Evolutionary conservation across 92 coral and sea anemone species (phyloP).

Genomic region (Porites cylindrica): DNA sequence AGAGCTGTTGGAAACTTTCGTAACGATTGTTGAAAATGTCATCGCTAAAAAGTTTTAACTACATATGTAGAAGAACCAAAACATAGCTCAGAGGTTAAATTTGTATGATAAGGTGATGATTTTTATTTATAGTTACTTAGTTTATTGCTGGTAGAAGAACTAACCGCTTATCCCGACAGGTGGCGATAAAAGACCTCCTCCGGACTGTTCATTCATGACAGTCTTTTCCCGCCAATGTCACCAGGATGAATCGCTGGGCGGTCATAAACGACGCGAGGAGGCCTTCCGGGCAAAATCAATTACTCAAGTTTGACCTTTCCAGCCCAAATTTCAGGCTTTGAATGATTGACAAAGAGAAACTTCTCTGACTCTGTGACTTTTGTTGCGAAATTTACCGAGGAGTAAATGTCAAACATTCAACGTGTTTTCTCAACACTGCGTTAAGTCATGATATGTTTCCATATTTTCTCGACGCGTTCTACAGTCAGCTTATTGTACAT

Average conservation of each 20-base stretch:
- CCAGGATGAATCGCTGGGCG: not conserved
- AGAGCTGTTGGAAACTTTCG: too few relatives aligned
- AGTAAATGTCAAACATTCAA: not conserved
- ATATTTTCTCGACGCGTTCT: too few relatives aligned
- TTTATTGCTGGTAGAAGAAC: not conserved
- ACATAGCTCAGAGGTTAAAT: not conserved
- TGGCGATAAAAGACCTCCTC: constrained; percentile 5
- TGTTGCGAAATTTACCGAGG: not conserved
- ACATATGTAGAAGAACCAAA: not conserved
- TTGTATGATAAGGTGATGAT: not conserved
- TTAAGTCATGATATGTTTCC: constrained; percentile 28
- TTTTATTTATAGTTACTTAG: constrained; percentile 1
- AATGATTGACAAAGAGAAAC: not conserved
- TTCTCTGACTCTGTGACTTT: not conserved
- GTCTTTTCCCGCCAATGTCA: not conserved
- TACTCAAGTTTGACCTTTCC: not conserved
- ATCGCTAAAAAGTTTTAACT: not conserved
- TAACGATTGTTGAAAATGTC: too few relatives aligned
- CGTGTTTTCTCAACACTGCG: not conserved
- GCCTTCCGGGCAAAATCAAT: not conserved
- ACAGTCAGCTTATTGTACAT: constrained; percentile 73
- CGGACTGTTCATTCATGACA: not conserved
- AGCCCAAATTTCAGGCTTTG: not conserved
- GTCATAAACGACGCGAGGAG: not conserved
- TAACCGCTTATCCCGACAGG: constrained; percentile 2